phyloP scores from a whole-genome alignment of 2,113 vertebrate species.

The Passer domesticus region DNA sequence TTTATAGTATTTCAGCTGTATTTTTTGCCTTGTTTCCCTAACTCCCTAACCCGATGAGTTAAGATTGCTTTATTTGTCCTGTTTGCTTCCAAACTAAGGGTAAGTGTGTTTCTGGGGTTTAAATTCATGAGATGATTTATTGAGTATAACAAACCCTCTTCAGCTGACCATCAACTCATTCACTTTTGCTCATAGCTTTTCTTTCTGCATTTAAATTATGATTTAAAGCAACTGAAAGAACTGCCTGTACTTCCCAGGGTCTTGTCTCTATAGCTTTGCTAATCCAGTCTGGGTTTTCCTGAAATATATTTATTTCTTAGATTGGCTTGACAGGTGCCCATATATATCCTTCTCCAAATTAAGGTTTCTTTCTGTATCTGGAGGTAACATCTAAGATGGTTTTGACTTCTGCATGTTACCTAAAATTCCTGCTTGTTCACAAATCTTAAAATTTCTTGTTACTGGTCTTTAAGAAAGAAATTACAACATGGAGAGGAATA shows the following conservation, averaged over 20 bases:
- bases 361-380: background rate
- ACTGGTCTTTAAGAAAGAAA: background rate
- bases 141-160: background rate
- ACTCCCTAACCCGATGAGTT: background rate
- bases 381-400: background rate
- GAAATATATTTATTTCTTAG: background rate
- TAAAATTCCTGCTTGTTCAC: background rate
- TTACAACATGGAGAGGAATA: background rate
- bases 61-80: background rate
- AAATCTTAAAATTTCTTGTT: background rate
- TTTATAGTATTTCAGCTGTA: background rate
- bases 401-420: background rate
- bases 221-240: background rate
- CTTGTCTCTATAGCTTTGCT: background rate
- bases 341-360: background rate
- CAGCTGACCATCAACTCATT: background rate
- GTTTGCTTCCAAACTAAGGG: background rate
- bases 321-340: background rate
- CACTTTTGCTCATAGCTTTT: background rate
- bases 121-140: background rate
- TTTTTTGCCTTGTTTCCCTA: background rate
- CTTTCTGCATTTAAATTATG: background rate
- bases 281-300: background rate
- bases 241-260: background rate
- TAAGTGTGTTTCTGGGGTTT: background rate